Evolutionary conservation across 1,140 invertebrate genomes (phyloP).

Genomic region (Drosophila pectinifera): DNA sequence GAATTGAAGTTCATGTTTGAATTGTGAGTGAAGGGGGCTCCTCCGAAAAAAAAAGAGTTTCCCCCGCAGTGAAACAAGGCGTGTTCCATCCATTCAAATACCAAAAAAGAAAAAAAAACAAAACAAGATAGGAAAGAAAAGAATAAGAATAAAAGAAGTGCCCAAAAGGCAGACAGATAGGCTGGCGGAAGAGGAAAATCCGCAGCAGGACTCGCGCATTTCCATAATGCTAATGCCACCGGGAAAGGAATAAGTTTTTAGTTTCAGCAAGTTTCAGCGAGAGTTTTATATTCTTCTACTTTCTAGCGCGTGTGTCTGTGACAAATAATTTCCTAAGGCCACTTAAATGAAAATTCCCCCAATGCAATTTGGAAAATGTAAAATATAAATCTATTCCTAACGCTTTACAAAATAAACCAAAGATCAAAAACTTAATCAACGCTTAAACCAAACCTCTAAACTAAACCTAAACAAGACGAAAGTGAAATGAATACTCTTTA

Average conservation of each 20-base stretch:
- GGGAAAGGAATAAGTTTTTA: constrained; percentile 46
- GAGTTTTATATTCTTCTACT: constrained; percentile 11
- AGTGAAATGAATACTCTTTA: constrained; percentile 31
- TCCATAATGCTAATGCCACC: constrained; percentile 55
- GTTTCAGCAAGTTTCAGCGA: constrained; percentile 4
- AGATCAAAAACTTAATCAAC: constrained; percentile 48
- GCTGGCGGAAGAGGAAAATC: constrained; percentile 40
- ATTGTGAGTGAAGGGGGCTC: constrained; percentile 35
- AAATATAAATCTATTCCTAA: constrained; percentile 43
- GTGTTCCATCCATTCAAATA: constrained; percentile 48
- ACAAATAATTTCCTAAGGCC: constrained; percentile 40
- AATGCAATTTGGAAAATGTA: constrained; percentile 30
- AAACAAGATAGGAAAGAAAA: constrained; percentile 17
- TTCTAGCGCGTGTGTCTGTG: constrained; percentile 59
- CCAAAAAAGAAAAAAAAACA: constrained; percentile 12
- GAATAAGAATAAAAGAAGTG: constrained; percentile 20
- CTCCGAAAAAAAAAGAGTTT: constrained; percentile 28
- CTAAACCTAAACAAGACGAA: constrained; percentile 5
- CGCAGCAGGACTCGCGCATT: constrained; percentile 61
- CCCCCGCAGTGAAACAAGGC: constrained; percentile 59
- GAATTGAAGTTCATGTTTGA: constrained; percentile 48
- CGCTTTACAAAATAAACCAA: constrained; percentile 25
- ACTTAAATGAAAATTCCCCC: constrained; percentile 16
- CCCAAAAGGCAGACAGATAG: constrained; percentile 66
- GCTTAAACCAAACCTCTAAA: constrained; percentile 21